Conservation (phyloP, 2,113 vertebrate species). For the Apus apus region DNA sequence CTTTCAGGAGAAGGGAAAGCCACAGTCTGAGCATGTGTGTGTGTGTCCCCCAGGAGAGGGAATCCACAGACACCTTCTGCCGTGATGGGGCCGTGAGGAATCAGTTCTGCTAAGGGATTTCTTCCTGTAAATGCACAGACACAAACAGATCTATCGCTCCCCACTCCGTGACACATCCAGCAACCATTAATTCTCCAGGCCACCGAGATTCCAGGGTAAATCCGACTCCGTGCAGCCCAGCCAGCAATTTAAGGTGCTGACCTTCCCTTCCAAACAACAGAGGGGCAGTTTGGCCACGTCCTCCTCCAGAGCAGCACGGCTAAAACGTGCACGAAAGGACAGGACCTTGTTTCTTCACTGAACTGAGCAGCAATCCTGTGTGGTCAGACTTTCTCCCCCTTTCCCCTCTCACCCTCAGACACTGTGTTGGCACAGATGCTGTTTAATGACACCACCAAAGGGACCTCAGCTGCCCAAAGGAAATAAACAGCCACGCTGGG, state of each 20-base stretch:
- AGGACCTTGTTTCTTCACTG: background rate
- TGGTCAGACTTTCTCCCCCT: background rate
- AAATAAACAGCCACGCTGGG: background rate
- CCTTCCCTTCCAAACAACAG: background rate
- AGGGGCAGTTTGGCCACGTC: background rate
- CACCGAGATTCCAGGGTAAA: background rate
- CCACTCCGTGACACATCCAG: background rate
- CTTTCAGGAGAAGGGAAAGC: background rate
- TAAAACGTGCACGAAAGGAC: fast-evolving
- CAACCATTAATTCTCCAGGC: background rate
- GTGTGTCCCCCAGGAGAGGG: fast-evolving
- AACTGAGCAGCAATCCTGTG: background rate
- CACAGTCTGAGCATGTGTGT: fast-evolving
- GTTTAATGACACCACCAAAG: background rate
- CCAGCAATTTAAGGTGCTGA: background rate
- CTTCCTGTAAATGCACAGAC: background rate
- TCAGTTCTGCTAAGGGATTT: background rate
- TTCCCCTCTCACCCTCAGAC: background rate
- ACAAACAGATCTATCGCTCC: background rate
- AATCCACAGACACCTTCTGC: background rate
- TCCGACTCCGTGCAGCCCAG: background rate
- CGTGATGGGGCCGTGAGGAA: background rate
- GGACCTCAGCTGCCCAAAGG: background rate
- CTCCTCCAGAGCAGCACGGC: background rate
- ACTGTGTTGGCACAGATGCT: fast-evolving